These are phyloP conservation scores for Parasteatoda tepidariorum DNA, from an alignment of 1,140 invertebrate species.

Conservation along the genomic window DNA sequence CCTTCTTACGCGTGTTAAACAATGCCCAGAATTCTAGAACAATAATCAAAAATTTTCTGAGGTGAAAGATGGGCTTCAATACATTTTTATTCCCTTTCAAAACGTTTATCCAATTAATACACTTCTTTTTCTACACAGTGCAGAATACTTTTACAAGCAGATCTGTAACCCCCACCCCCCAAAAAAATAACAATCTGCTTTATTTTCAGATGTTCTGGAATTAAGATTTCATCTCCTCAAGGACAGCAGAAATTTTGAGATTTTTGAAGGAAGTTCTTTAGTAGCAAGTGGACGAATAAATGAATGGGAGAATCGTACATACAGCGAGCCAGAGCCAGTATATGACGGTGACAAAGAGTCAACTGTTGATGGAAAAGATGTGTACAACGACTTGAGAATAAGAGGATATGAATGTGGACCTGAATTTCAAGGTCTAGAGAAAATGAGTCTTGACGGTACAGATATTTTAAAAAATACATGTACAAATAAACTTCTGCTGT, in stretches of 20 bases:
- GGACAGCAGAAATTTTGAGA: slow-evolving; percentile 12
- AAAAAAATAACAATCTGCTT: too few species aligned
- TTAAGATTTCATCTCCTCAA: slow-evolving; percentile 1
- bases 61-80: too few species aligned
- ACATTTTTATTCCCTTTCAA: too few species aligned
- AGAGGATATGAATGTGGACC: slow-evolving; percentile 73
- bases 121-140: too few species aligned
- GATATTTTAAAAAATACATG: too few species aligned
- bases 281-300: slow-evolving; percentile 12
- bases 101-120: too few species aligned
- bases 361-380: slow-evolving; percentile 64
- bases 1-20: too few species aligned
- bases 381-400: slow-evolving; percentile 72
- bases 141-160: too few species aligned
- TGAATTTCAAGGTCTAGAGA: slow-evolving; percentile 70
- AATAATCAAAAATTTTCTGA: too few species aligned
- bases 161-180: too few species aligned
- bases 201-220: neutral
- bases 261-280: neutral
- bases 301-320: neutral
- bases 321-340: neutral
- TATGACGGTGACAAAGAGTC: neutral
- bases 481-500: too few species aligned
- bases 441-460: slow-evolving; percentile 45
- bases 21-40: too few species aligned